These are phyloP conservation scores for Tokudaia muenninki DNA, from an alignment of 2,797 vertebrate species.

Conservation along the genomic window DNA sequence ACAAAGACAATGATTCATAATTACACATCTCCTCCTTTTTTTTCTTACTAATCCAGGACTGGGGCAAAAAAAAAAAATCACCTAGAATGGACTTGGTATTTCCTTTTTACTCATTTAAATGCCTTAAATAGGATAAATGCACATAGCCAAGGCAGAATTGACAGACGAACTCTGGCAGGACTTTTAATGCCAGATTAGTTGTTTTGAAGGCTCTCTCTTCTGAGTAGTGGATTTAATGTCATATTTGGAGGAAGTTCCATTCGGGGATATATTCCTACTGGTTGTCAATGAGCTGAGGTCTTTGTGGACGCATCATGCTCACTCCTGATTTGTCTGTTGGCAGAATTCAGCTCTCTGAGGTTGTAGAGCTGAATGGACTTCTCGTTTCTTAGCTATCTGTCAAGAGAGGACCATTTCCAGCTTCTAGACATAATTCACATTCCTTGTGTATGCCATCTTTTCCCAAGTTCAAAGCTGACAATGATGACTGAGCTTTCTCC, in stretches of 20 bases:
- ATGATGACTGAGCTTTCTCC: not conserved
- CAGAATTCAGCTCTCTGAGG: not conserved
- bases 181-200: not conserved
- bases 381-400: not conserved
- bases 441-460: not conserved
- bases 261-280: not conserved
- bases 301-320: not conserved
- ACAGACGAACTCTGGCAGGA: not conserved
- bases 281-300: not conserved
- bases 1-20: slow-evolving; percentile 21
- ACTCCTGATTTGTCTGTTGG: not conserved
- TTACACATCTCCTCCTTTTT: not conserved
- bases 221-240: not conserved
- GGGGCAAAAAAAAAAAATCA: not conserved
- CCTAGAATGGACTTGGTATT: not conserved
- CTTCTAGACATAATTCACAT: not conserved
- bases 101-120: not conserved
- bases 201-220: not conserved
- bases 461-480: not conserved
- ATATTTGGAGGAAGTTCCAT: not conserved
- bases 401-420: not conserved
- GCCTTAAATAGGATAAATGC: not conserved
- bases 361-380: not conserved
- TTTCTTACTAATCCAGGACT: not conserved
- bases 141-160: not conserved